Evolutionary conservation across 2,797 vertebrate genomes (phyloP), one percentile per base, ranked within the genome.

Genomic region (Oreochromis grahami): DNA sequence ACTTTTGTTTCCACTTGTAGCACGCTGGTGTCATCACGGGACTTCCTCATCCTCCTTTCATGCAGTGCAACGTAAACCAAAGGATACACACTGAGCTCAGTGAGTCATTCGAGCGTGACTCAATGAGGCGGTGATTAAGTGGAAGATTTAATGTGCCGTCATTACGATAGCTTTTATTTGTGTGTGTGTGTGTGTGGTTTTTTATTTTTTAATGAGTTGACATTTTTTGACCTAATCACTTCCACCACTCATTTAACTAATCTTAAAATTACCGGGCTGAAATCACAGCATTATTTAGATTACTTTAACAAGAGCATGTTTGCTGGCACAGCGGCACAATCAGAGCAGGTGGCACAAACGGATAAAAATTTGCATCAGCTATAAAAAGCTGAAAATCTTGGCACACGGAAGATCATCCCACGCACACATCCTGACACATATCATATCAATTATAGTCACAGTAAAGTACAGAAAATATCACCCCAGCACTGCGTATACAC

Each of bases 281-380:
- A 58, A 74, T 29, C 9, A 15, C 41, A 9, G 52, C 12, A 52
- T 80, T 15, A 52, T 43, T 43, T 32, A 13, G 19, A 26, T 82
- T 21, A 55, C 15, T 7, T 19, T 24, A 51, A 19, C 50, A 19
- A 11, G 10, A 34, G 7, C 7, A 60, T 10, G 43, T 77, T 72
- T 55, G 45, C 68, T 29, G 65, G 43, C 50, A 60, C 72, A 38
- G 82, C 65, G 26, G 63, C 52, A 55, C 58, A 79, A 41, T 84
- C 87, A 86, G 76, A 50, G 60, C 80, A 85, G 81, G 60, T 83
- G 81, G 80, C 90, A 91, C 79, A 87, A 89, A 72, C 58, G 17
- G 82, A 86, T 63, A n/a, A 52, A 82, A 78, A 93, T 94, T 92
- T 89, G 85, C 89, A 92, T 92, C 26, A 21, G 63, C 90, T 90